Percentiles rank a stretch among this genome's conserved stretches.
phyloP scores from a whole-genome alignment of 2,113 vertebrate species.

The Gadus chalcogrammus region DNA sequence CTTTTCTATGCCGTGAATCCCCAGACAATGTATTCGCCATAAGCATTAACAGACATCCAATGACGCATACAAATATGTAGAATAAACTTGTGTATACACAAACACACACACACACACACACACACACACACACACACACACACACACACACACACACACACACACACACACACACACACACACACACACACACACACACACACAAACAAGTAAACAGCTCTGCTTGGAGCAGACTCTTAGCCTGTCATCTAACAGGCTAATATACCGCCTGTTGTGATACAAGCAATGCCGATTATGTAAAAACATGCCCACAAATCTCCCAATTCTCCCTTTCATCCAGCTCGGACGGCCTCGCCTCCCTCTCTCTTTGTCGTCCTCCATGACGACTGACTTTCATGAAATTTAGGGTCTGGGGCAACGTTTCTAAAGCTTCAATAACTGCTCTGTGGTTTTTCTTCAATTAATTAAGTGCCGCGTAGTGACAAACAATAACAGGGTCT shows the following conservation, averaged over 20 bases:
- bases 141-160: constrained; percentile 3
- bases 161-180: constrained; percentile 3
- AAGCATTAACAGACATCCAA: no score
- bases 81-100: neutral
- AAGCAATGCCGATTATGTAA: neutral
- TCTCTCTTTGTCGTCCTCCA: constrained; percentile 8
- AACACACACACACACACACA: neutral
- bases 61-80: no score
- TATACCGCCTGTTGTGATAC: constrained; percentile 7
- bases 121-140: neutral
- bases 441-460: constrained; percentile 11
- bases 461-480: constrained; percentile 10
- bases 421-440: constrained; percentile 11
- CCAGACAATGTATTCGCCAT: no score
- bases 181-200: neutral
- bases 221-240: neutral
- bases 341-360: constrained; percentile 1
- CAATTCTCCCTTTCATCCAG: constrained; percentile 6
- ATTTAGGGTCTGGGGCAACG: neutral
- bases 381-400: neutral
- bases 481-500: constrained; percentile 10
- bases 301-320: constrained; percentile 12
- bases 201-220: neutral
- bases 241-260: neutral
- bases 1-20: no score